Base-by-base conservation (phyloP, 2,113 vertebrate genomes). In the Aegithalos caudatus region DNA sequence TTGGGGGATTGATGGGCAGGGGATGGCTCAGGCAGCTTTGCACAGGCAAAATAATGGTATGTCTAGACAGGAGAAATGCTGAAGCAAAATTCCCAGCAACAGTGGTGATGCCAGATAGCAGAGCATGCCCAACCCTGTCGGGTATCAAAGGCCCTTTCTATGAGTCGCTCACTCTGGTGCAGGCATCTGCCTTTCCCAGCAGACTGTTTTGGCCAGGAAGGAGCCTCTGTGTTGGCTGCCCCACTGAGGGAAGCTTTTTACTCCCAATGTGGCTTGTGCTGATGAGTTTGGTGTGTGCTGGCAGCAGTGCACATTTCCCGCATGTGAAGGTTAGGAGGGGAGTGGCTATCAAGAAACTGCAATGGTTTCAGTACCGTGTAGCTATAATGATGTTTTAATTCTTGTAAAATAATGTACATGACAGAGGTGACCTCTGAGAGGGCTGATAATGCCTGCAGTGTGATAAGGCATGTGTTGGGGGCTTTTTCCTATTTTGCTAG, bases 11-110 rank as follows among this genome's bases (percentile, higher is more conserved):
- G 74, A 69, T 90, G 71, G 73, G 79, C 79, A 92, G 86, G 67
- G 77, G 94, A 77, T 61, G 82, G 71, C 90, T 92, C 6, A 1
- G 70, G 91, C 78, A 82, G 82, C 47, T 69, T 80, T 5, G 2
- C 2, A 4, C 40, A 77, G 93, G 83, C 74, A 61, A 72, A 90
- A 72, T 61, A 66, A 86, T 90, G 64, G 67, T 27, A 47, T 42
- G 92, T 96, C 95, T 94, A 95, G 96, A 95, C 85, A 70, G 88
- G 13, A 82, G 76, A 93, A 83, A 62, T n/a, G 92, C 88, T 96
- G 92, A 95, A 88, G 51, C 80, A 88, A 81, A 58, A 29, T 93
- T 96, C 73, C 85, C 48, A 6, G 84, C 78, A 93, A 16, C 28
- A 58, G 56, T 33, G 53, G 80, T 42, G 65, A 54, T 83, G 57